Conservation (phyloP, 1,140 invertebrate genomes). For the Wasmannia auropunctata region DNA sequence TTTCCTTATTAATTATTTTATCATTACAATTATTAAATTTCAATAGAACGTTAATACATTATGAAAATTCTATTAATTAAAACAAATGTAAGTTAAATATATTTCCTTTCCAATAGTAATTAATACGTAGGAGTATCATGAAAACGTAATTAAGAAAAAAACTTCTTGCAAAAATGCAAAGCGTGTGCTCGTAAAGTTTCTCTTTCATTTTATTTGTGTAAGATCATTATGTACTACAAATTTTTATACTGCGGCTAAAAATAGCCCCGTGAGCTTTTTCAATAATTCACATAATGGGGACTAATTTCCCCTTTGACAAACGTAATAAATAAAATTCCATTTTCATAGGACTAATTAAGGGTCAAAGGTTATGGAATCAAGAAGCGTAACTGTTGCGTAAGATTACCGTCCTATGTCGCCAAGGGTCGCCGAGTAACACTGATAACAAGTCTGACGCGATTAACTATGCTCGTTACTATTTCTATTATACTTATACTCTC, state of each 20-base stretch:
- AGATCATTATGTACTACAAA: not conserved
- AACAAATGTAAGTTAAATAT: not conserved
- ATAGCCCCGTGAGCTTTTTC: not conserved
- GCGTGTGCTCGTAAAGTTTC: not conserved
- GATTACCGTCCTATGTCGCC: not conserved
- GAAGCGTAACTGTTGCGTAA: conserved; percentile 1
- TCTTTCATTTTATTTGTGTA: not conserved
- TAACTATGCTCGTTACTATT: conserved; percentile 30
- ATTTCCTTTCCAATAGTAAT: not conserved
- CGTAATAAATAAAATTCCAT: conserved; percentile 13
- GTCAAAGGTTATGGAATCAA: not conserved
- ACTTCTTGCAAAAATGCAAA: not conserved
- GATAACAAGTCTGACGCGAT: not conserved
- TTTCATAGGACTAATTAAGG: conserved; percentile 19
- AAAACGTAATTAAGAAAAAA: not conserved
- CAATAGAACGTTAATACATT: not conserved
- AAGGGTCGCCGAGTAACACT: not conserved
- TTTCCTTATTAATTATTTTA: not conserved
- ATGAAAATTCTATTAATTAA: not conserved
- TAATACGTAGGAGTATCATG: no score
- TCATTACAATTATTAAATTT: not conserved
- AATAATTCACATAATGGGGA: not conserved
- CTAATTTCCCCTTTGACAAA: not conserved
- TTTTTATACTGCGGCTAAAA: not conserved
- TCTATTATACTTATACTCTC: conserved; percentile 28